Evolutionary conservation across 2,888 invertebrate genomes (phyloP).

Genomic region (Hypomecis punctinalis): DNA sequence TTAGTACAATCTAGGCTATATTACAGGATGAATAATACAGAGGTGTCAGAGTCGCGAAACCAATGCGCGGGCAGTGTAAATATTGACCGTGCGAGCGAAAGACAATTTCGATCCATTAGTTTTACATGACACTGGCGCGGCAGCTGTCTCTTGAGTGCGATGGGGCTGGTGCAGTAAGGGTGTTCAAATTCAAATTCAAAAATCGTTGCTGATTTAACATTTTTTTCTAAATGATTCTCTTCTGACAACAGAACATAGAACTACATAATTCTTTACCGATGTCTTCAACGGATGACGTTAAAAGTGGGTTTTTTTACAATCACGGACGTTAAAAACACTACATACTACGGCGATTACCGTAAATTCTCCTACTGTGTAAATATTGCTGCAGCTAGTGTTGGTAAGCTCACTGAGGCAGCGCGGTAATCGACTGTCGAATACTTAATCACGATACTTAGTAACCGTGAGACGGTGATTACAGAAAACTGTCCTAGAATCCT

Average conservation of each 20-base stretch:
- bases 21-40: slow-evolving; percentile 16
- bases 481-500: too few species aligned
- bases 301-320: too few species aligned
- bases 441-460: too few species aligned
- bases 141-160: slow-evolving; percentile 27
- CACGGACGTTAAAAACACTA: too few species aligned
- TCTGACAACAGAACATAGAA: too few species aligned
- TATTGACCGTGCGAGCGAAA: slow-evolving; percentile 39
- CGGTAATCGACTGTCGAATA: too few species aligned
- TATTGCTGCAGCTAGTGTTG: not conserved
- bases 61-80: slow-evolving; percentile 39
- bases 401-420: too few species aligned
- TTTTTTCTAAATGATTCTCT: not conserved
- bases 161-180: slow-evolving; percentile 15
- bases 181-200: too few species aligned
- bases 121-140: slow-evolving; percentile 39
- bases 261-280: too few species aligned
- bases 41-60: slow-evolving; percentile 26
- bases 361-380: slow-evolving; percentile 11
- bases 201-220: too few species aligned
- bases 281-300: too few species aligned
- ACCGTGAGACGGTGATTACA: too few species aligned
- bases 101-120: slow-evolving; percentile 46
- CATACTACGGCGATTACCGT: not conserved
- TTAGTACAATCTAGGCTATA: not conserved